Evolutionary conservation across 2,113 vertebrate genomes (phyloP).

Genomic region (Boleophthalmus pectinirostris): DNA sequence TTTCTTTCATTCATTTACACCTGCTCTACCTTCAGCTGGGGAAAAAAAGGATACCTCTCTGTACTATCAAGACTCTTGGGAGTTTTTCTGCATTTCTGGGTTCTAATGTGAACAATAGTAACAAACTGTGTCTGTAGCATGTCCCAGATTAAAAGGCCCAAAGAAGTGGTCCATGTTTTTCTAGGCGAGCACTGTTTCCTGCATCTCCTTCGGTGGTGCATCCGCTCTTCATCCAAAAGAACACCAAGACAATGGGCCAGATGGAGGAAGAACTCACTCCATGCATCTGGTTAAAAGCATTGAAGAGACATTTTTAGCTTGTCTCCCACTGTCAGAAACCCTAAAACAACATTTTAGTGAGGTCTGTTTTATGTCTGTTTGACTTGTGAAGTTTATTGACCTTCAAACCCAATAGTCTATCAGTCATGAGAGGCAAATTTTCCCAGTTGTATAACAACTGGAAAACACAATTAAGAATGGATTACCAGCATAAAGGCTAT

Average conservation of each 20-base stretch:
- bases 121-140: slow-evolving; percentile 14
- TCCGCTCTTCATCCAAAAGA: slow-evolving; percentile 75
- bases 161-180: slow-evolving; percentile 60
- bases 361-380: slow-evolving; percentile 41
- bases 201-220: slow-evolving; percentile 69
- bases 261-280: slow-evolving; percentile 77
- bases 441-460: background rate
- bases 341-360: slow-evolving; percentile 67
- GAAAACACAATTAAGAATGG: background rate
- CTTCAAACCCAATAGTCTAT: background rate
- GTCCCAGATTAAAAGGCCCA: slow-evolving; percentile 29
- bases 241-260: slow-evolving; percentile 75
- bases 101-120: slow-evolving; percentile 18
- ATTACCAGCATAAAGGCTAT: background rate
- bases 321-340: slow-evolving; percentile 67
- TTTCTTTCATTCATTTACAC: background rate
- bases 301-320: slow-evolving; percentile 70
- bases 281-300: slow-evolving; percentile 75
- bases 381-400: background rate
- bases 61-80: background rate
- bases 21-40: background rate
- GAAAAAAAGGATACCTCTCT: background rate
- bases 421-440: background rate
- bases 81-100: background rate
- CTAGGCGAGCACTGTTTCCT: slow-evolving; percentile 70